These are phyloP conservation scores for Heliconius melpomene DNA, from an alignment of 1,140 invertebrate genomes.

Conservation along the genomic window DNA sequence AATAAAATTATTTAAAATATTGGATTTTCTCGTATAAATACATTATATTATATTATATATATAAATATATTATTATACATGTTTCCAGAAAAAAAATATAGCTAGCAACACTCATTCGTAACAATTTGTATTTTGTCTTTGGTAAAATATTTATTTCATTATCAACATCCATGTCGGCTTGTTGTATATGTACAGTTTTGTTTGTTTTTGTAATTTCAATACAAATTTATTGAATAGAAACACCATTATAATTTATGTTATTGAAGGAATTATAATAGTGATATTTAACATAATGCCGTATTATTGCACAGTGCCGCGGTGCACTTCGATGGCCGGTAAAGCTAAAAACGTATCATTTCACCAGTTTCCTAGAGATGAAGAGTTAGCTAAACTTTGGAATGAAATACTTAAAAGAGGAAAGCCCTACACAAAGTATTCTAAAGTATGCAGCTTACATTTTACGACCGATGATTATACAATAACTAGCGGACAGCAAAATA, in stretches of 20 bases:
- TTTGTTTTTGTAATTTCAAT: constrained; percentile 62
- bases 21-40: no score
- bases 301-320: constrained; percentile 77
- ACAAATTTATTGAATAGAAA: constrained; percentile 12
- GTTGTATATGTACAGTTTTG: constrained; percentile 65
- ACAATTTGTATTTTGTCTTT: no score
- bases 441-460: constrained; percentile 78
- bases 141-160: constrained; percentile 20
- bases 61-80: no score
- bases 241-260: constrained; percentile 25
- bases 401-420: constrained; percentile 73
- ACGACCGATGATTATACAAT: constrained; percentile 75
- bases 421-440: constrained; percentile 78
- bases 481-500: constrained; percentile 73
- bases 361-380: constrained; percentile 75
- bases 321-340: constrained; percentile 78
- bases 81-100: background rate
- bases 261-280: background rate
- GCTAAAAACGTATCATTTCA: constrained; percentile 78
- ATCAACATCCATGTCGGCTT: constrained; percentile 62
- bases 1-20: no score
- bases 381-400: constrained; percentile 73
- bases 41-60: no score
- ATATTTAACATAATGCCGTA: constrained; percentile 70
- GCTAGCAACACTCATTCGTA: background rate